phyloP scores from a whole-genome alignment of 2,113 vertebrate species.

The Turdus rufiventris region DNA sequence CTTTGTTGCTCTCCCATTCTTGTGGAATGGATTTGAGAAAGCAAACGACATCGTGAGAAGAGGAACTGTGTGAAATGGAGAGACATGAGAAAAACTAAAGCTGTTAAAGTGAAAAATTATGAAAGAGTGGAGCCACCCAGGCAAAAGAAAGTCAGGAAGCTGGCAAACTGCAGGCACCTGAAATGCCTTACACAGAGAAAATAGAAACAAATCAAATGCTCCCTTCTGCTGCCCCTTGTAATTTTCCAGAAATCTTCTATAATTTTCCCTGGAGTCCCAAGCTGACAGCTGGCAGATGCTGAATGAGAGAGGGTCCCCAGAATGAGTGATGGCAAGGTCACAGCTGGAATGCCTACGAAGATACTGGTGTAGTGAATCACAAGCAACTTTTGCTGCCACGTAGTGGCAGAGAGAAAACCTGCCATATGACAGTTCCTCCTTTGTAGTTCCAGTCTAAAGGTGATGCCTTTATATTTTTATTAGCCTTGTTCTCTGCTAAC shows the following conservation, averaged over 20 bases:
- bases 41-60: background rate
- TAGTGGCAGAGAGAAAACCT: constrained; percentile 27
- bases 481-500: background rate
- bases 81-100: background rate
- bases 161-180: background rate
- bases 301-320: constrained; percentile 15
- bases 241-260: constrained; percentile 45
- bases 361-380: background rate
- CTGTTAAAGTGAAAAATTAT: background rate
- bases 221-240: constrained; percentile 37
- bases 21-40: background rate
- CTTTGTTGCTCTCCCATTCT: background rate
- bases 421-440: background rate
- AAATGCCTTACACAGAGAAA: background rate
- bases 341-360: constrained; percentile 41
- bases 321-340: constrained; percentile 26
- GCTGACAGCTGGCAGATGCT: constrained; percentile 61
- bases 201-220: constrained; percentile 33
- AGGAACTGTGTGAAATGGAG: background rate
- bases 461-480: background rate
- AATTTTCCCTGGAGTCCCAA: constrained; percentile 39
- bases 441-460: background rate
- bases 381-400: constrained; percentile 33
- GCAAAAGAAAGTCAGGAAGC: background rate
- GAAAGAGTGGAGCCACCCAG: background rate